Percentiles rank a stretch among this genome's conserved stretches.
phyloP scores from a whole-genome alignment of 2,113 vertebrate species.

The Ondatra zibethicus region DNA sequence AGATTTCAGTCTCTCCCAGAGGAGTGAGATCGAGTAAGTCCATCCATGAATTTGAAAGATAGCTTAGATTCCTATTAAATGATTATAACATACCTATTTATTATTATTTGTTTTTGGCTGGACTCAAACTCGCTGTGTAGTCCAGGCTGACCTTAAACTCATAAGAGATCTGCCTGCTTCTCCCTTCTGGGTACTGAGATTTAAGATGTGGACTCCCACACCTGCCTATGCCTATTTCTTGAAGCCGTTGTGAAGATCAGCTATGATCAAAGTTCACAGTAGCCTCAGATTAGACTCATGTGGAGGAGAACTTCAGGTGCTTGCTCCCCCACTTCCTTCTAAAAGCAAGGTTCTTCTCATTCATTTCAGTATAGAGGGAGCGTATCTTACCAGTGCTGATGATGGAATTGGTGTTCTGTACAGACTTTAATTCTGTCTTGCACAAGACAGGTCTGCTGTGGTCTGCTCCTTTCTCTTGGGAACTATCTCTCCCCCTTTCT shows the following conservation, averaged over 20 bases:
- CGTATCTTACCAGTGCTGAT: background rate
- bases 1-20: background rate
- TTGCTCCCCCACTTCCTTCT: background rate
- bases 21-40: background rate
- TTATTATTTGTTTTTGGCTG: background rate
- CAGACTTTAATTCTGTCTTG: no score
- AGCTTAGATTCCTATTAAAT: background rate
- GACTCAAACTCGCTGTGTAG: background rate
- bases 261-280: background rate
- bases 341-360: background rate
- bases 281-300: background rate
- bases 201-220: background rate
- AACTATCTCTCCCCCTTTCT: no score
- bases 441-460: accelerated
- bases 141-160: background rate
- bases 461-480: background rate
- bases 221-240: background rate
- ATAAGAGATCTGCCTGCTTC: background rate
- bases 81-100: background rate
- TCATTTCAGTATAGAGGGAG: background rate
- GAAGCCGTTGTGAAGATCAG: background rate
- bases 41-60: background rate
- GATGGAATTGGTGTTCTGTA: background rate
- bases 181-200: background rate
- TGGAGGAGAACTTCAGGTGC: background rate